Evolutionary conservation across 92 coral and sea anemone genomes (phyloP).

Genomic region (Porites rus): DNA sequence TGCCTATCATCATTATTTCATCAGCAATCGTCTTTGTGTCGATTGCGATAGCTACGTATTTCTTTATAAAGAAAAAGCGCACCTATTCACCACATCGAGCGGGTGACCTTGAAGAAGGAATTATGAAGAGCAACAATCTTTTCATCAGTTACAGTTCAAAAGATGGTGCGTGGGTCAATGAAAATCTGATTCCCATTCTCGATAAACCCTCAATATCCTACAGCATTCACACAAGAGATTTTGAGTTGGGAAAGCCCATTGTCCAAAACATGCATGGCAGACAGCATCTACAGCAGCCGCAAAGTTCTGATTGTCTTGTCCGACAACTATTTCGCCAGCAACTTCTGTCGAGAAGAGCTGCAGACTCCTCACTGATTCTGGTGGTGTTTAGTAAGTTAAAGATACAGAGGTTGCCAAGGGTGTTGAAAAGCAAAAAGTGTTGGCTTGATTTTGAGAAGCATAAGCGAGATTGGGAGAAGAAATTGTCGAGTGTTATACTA

Average conservation of each 20-base stretch:
- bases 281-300: constrained; percentile 75
- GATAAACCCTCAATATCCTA: constrained; percentile 43
- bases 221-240: constrained; percentile 78
- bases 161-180: constrained; percentile 51
- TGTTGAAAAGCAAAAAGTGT: constrained; percentile 21
- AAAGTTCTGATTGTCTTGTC: constrained; percentile 71
- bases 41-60: background rate
- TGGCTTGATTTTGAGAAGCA: constrained; percentile 43
- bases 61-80: background rate
- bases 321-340: constrained; percentile 73
- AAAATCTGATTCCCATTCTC: constrained; percentile 42
- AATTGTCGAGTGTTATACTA: background rate
- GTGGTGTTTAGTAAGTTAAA: constrained; percentile 34
- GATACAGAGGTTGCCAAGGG: constrained; percentile 33
- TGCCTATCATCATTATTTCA: constrained; percentile 4
- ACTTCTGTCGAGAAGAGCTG: constrained; percentile 72
- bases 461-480: constrained; percentile 32
- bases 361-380: constrained; percentile 26
- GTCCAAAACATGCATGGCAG: constrained; percentile 83
- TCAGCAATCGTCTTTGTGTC: background rate
- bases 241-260: constrained; percentile 70
- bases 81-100: background rate
- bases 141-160: constrained; percentile 58
- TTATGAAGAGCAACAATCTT: background rate
- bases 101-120: background rate